phyloP scores from a whole-genome alignment of 1,140 invertebrate species.

The Hyles euphorbiae region DNA sequence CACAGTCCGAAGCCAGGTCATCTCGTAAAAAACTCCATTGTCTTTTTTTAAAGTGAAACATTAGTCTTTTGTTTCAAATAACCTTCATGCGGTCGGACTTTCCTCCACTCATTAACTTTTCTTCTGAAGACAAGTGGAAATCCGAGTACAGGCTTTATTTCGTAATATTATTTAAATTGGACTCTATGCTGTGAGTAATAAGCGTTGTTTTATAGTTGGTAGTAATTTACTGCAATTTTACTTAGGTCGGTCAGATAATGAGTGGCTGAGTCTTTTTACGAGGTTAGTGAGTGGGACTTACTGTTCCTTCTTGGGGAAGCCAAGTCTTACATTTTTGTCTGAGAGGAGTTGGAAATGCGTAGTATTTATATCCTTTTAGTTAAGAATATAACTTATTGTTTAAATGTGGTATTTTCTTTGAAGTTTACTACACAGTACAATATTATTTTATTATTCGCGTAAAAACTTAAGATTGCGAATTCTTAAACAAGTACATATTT shows the following conservation, averaged over 20 bases:
- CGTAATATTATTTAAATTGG: background rate
- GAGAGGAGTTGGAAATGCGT: too few species aligned
- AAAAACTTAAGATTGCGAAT: too few species aligned
- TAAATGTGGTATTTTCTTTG: too few species aligned
- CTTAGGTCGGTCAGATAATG: slow-evolving; percentile 28
- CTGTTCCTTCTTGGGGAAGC: background rate
- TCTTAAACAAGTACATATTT: too few species aligned
- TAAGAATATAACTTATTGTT: too few species aligned
- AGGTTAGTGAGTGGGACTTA: slow-evolving; percentile 14
- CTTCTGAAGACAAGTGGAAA: slow-evolving; percentile 34
- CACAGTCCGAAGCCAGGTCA: slow-evolving; percentile 6
- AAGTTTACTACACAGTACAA: too few species aligned
- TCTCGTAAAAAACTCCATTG: slow-evolving; percentile 18
- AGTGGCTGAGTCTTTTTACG: slow-evolving; percentile 21
- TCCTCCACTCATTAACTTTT: slow-evolving; percentile 42
- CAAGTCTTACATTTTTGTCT: too few species aligned
- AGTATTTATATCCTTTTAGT: too few species aligned
- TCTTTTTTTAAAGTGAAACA: slow-evolving; percentile 31
- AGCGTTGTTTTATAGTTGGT: background rate
- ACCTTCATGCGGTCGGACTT: slow-evolving; percentile 29
- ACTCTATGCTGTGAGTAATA: background rate
- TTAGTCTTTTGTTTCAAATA: slow-evolving; percentile 41
- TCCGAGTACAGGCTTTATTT: slow-evolving; percentile 19
- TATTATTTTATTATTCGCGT: too few species aligned
- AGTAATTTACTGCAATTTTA: slow-evolving; percentile 14